Conservation (phyloP, 1,140 invertebrate genomes). For the Apis florea region DNA sequence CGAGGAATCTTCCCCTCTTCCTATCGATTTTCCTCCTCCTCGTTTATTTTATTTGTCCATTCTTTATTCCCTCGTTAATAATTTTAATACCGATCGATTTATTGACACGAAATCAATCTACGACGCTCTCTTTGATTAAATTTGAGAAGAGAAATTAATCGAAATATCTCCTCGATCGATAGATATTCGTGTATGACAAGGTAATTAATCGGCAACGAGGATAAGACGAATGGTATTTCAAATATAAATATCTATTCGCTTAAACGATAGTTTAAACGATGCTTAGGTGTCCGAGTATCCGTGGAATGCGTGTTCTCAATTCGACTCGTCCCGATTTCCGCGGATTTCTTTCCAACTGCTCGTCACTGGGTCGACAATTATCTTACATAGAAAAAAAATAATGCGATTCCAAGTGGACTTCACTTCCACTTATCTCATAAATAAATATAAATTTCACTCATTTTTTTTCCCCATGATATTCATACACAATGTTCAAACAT, state of each 20-base stretch:
- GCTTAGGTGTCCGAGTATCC: not conserved
- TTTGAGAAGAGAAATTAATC: too few relatives aligned
- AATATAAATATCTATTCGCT: too few relatives aligned
- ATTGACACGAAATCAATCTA: too few relatives aligned
- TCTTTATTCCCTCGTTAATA: too few relatives aligned
- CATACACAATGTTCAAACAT: too few relatives aligned
- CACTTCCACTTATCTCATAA: not conserved
- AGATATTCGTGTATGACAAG: too few relatives aligned
- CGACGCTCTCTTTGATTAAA: too few relatives aligned
- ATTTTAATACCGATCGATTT: too few relatives aligned
- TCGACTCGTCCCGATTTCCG: slow-evolving; percentile 10
- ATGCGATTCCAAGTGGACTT: not conserved
- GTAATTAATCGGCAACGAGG: not conserved
- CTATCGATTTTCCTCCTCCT: not conserved
- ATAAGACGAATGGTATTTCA: not conserved
- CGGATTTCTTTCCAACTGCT: slow-evolving; percentile 1
- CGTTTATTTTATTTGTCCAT: not conserved
- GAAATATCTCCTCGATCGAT: too few relatives aligned
- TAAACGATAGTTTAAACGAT: not conserved
- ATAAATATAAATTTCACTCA: too few relatives aligned
- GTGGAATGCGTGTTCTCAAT: slow-evolving; percentile 13
- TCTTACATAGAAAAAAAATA: not conserved
- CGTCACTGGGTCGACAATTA: not conserved
- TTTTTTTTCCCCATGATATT: too few relatives aligned
- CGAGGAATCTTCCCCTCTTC: not conserved